phyloP scores from a whole-genome alignment of 2,113 vertebrate genomes.

The Glaucidium brasilianum region DNA sequence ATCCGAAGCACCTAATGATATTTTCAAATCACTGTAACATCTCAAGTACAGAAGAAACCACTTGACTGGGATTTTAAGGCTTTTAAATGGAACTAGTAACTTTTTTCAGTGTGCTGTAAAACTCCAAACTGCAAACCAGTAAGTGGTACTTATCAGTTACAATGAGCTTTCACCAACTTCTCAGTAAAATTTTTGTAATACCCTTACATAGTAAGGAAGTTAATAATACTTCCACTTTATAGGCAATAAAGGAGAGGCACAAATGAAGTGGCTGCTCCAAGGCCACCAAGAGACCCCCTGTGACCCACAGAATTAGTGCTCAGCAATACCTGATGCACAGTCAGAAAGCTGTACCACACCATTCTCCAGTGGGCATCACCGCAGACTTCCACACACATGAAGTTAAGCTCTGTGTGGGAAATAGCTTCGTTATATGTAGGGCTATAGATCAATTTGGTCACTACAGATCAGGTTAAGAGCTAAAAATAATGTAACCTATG shows the following conservation, averaged over 20 bases:
- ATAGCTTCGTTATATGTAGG: neutral
- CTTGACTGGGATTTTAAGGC: neutral
- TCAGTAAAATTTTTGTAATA: neutral
- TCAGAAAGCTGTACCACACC: neutral
- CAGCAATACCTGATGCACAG: neutral
- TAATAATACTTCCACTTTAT: neutral
- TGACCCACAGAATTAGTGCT: neutral
- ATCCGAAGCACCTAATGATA: neutral
- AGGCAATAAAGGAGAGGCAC: neutral
- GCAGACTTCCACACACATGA: rapidly evolving
- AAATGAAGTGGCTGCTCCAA: neutral
- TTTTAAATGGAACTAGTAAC: neutral
- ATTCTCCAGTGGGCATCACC: neutral
- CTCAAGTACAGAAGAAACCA: neutral
- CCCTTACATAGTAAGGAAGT: neutral
- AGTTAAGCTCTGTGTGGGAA: neutral
- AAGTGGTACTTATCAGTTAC: neutral
- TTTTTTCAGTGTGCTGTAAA: neutral
- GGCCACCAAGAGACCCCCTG: no score
- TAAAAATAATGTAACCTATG: neutral
- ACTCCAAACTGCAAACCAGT: neutral
- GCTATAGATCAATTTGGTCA: neutral
- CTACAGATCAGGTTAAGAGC: neutral
- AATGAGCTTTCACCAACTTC: neutral
- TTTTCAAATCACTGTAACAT: neutral